Conservation (phyloP, 2,113 vertebrate genomes). For the Hypomesus transpacificus region DNA sequence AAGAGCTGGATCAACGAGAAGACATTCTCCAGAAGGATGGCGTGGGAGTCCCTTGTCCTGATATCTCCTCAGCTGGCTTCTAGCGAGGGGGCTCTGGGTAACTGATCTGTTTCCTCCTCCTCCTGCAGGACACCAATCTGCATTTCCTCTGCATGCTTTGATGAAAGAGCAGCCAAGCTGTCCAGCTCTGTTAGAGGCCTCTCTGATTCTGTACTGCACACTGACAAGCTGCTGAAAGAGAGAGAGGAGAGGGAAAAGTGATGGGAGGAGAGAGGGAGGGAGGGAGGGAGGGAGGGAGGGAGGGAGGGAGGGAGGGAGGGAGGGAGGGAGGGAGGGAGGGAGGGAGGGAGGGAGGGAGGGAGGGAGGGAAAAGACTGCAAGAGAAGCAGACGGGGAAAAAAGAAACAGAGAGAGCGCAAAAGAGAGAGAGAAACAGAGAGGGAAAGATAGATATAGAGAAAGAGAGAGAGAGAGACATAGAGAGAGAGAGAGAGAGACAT, state of each 20-base stretch:
- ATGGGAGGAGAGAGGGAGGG: background rate
- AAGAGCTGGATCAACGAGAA: too few relatives aligned
- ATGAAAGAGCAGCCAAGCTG: conserved; percentile 63
- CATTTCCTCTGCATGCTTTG: conserved; percentile 63
- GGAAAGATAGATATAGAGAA: background rate
- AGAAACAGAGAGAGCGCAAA: background rate
- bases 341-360: conserved; percentile 17
- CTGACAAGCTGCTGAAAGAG: conserved; percentile 49
- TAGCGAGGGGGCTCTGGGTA: conserved; percentile 49
- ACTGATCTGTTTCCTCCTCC: conserved; percentile 52
- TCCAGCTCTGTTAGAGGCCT: conserved; percentile 60
- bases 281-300: background rate
- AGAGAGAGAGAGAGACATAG: conserved; percentile 7
- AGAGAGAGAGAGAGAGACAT: conserved; percentile 17
- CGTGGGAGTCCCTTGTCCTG: conserved; percentile 37
- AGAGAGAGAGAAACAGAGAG: conserved; percentile 13
- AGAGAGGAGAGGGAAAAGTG: background rate
- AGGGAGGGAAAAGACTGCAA: background rate
- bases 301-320: conserved; percentile 21
- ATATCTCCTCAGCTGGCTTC: conserved; percentile 48
- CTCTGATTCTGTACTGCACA: conserved; percentile 60
- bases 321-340: background rate
- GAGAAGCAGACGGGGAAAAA: too few relatives aligned
- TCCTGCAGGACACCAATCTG: conserved; percentile 65
- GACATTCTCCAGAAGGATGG: background rate